phyloP scores from a whole-genome alignment of 2,113 vertebrate genomes.

The Paralichthys olivaceus region DNA sequence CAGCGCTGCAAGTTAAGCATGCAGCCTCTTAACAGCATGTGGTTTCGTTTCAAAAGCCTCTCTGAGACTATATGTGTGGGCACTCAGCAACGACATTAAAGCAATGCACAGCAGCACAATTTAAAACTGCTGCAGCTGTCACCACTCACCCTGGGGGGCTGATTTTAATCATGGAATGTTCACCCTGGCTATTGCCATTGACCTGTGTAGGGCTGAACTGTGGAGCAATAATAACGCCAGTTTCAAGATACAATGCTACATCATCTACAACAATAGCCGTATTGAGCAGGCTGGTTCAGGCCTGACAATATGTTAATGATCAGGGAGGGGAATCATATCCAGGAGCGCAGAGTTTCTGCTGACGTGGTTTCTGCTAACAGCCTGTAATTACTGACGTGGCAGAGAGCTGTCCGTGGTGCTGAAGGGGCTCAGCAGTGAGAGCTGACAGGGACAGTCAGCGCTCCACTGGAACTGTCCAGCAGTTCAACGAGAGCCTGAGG shows the following conservation, averaged over 20 bases:
- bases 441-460: not conserved
- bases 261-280: not conserved
- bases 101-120: slow-evolving; percentile 14
- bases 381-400: not conserved
- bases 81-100: slow-evolving; percentile 34
- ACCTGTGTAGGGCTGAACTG: slow-evolving; percentile 13
- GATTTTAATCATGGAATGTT: slow-evolving; percentile 31
- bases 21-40: not conserved
- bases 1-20: not conserved
- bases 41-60: slow-evolving; percentile 13
- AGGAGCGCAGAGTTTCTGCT: not conserved
- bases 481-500: not conserved
- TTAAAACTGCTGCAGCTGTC: slow-evolving; percentile 28
- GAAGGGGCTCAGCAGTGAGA: slow-evolving; percentile 7
- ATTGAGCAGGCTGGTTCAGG: not conserved
- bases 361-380: not conserved
- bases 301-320: not conserved
- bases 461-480: not conserved
- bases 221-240: slow-evolving; percentile 11
- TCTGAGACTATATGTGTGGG: slow-evolving; percentile 8
- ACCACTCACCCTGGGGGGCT: slow-evolving; percentile 20
- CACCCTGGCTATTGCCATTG: slow-evolving; percentile 16
- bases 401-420: slow-evolving; percentile 27
- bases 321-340: not conserved
- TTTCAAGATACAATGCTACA: not conserved